These are phyloP conservation scores for Germaria angustata DNA, from an alignment of 2,888 invertebrate genomes.

Conservation along the genomic window DNA sequence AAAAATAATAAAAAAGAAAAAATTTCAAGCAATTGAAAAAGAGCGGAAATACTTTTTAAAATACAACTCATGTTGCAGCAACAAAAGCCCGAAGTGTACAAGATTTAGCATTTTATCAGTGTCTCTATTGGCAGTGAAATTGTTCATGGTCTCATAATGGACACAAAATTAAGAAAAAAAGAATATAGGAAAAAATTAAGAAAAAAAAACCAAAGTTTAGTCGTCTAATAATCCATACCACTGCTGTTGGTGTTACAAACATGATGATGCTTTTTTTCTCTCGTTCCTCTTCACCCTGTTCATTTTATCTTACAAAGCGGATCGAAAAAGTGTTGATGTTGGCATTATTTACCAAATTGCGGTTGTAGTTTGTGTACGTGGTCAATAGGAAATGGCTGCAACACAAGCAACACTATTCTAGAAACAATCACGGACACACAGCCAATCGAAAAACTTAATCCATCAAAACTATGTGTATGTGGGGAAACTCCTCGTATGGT, in stretches of 20 bases:
- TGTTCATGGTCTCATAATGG: conserved; percentile 29
- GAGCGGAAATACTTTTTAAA: conserved; percentile 34
- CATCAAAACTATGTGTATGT: conserved; percentile 23
- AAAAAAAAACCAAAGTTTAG: not conserved
- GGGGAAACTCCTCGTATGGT: not conserved
- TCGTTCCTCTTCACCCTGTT: not conserved
- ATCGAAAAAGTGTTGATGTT: conserved; percentile 36
- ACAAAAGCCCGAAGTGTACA: conserved; percentile 24
- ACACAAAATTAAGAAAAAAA: not conserved
- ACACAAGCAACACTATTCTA: not conserved
- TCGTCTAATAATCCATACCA: conserved; percentile 34
- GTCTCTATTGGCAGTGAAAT: conserved; percentile 35
- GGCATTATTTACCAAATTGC: conserved; percentile 55
- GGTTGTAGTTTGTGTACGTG: conserved; percentile 53
- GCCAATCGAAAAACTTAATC: conserved; percentile 10
- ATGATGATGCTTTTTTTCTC: conserved; percentile 8
- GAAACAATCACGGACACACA: not conserved
- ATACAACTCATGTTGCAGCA: conserved; percentile 40
- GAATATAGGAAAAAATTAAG: no score
- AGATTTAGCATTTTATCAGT: conserved; percentile 28
- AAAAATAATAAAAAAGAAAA: not conserved
- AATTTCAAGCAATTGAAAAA: not conserved
- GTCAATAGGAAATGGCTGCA: conserved; percentile 24
- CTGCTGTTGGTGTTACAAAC: conserved; percentile 2
- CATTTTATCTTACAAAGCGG: not conserved